These are phyloP conservation scores for Medauroidea extradentata DNA, from an alignment of 1,140 invertebrate genomes.

Conservation along the genomic window DNA sequence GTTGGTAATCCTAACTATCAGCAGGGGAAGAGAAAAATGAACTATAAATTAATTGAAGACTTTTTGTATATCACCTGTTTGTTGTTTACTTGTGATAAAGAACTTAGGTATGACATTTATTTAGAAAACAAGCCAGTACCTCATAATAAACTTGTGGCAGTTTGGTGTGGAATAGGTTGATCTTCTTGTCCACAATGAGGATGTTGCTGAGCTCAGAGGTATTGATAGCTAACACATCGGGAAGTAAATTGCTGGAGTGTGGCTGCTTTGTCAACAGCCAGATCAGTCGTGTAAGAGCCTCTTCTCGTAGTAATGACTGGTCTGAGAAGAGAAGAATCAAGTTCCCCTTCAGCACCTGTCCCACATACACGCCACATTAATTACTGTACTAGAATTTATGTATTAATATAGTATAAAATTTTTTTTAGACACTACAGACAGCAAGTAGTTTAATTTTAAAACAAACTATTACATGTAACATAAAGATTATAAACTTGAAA, in stretches of 20 bases:
- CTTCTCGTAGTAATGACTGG: slow-evolving; percentile 42
- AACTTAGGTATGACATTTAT: not conserved
- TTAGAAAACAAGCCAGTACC: not conserved
- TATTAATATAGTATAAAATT: too few relatives aligned
- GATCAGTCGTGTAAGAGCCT: slow-evolving; percentile 47
- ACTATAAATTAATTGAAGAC: not conserved
- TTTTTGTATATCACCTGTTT: not conserved
- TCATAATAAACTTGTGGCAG: not conserved
- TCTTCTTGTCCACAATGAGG: not conserved
- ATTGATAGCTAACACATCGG: too few relatives aligned
- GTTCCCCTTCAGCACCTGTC: slow-evolving; percentile 47
- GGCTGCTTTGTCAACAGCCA: slow-evolving; percentile 42
- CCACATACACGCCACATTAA: too few relatives aligned
- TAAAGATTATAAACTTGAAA: too few relatives aligned
- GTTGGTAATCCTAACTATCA: too few relatives aligned
- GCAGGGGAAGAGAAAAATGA: slow-evolving; percentile 8
- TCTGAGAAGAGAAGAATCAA: slow-evolving; percentile 44
- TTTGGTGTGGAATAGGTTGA: not conserved
- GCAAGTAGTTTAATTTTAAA: too few relatives aligned
- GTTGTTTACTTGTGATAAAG: not conserved
- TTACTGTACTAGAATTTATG: too few relatives aligned
- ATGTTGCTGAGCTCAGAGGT: too few relatives aligned
- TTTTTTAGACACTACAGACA: too few relatives aligned
- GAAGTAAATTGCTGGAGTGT: too few relatives aligned
- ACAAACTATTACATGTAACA: too few relatives aligned